Conservation (phyloP, 2,113 vertebrate species). For the Tonatia bakeri region DNA sequence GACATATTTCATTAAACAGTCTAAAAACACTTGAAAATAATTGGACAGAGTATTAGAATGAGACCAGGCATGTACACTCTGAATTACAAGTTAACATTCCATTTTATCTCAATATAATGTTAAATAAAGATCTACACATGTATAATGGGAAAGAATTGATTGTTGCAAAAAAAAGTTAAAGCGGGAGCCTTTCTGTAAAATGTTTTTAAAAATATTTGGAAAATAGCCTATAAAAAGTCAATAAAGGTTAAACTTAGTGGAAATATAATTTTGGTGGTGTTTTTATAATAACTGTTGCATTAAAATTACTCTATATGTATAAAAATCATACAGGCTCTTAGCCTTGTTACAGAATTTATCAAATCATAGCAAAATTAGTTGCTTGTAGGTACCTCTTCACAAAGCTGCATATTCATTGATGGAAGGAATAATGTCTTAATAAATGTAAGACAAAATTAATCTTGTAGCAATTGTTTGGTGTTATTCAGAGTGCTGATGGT, state of each 20-base stretch:
- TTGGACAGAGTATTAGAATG: constrained; percentile 29
- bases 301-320: background rate
- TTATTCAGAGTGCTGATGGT: background rate
- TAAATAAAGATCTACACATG: constrained; percentile 10
- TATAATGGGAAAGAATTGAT: background rate
- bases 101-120: constrained; percentile 35
- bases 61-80: background rate
- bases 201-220: background rate
- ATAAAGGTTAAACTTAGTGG: background rate
- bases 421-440: background rate
- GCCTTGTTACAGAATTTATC: background rate
- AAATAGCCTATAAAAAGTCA: background rate
- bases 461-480: background rate
- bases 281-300: background rate
- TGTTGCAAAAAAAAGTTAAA: background rate
- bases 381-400: background rate
- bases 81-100: constrained; percentile 21
- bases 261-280: background rate
- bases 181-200: background rate
- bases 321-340: background rate
- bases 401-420: background rate
- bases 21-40: constrained; percentile 44
- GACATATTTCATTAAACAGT: background rate
- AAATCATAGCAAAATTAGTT: background rate
- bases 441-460: background rate